A percentile compares a stretch with the other conserved stretches of the same genome.
Evolutionary conservation across 1,140 invertebrate genomes (phyloP).

Genomic region (Lordiphosa clarofinis): DNA sequence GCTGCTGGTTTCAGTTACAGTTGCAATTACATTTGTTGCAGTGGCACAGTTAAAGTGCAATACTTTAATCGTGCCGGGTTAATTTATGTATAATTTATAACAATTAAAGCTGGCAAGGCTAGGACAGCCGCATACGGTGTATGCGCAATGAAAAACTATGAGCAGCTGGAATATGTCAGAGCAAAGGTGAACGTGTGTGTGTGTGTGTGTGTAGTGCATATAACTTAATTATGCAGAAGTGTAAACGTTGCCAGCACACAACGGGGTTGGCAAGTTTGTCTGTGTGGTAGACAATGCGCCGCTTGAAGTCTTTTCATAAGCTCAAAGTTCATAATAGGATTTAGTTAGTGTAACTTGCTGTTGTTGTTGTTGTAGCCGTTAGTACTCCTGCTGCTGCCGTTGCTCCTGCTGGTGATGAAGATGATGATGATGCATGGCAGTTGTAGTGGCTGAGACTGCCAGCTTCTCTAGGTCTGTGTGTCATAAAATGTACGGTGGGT

Average conservation of each 20-base stretch:
- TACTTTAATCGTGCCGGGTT: conserved; percentile 34
- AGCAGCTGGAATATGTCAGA: conserved; percentile 33
- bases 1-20: conserved; percentile 6
- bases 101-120: conserved; percentile 54
- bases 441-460: conserved; percentile 5
- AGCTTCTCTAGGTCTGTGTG: conserved; percentile 19
- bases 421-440: conserved; percentile 68
- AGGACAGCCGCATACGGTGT: conserved; percentile 35
- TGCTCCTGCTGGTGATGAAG: conserved; percentile 30
- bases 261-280: conserved; percentile 29
- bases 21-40: conserved; percentile 8
- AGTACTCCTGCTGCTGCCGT: conserved; percentile 7
- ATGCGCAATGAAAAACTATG: conserved; percentile 54
- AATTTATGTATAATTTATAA: conserved; percentile 62
- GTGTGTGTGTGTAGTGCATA: conserved; percentile 38
- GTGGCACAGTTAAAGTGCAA: conserved; percentile 24
- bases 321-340: conserved; percentile 77
- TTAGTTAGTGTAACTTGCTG: conserved; percentile 64
- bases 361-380: conserved; percentile 27
- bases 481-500: conserved; percentile 30
- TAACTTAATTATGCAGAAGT: conserved; percentile 76
- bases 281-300: conserved; percentile 44
- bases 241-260: conserved; percentile 53
- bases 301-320: conserved; percentile 71
- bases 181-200: conserved; percentile 40